Base-by-base conservation (phyloP, 64 coral and sea anemone genomes). In the Montipora efflorescens region DNA sequence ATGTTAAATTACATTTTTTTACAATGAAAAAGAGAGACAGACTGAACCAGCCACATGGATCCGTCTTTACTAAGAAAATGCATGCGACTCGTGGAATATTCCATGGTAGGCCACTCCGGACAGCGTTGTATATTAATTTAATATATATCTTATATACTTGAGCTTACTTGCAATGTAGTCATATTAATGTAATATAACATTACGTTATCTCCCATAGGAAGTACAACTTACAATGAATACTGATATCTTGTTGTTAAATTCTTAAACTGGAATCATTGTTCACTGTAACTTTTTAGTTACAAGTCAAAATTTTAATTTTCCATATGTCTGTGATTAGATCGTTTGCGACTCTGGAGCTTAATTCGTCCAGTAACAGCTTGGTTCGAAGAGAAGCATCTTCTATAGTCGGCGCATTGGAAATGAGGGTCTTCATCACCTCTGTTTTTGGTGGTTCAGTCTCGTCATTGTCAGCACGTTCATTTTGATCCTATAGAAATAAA, bases 121-220 rank as follows among this genome's bases (percentile, higher is more conserved):
- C 36, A 36, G 36, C 0, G 36, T 36, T 36, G 36, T 2, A 36
- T 36, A 36, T 36, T 36, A 36, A 36, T 36, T 36, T 36, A 36
- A 36, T 36, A 36, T 36, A 36, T 36, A 36, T 36, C 36, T 36
- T 36, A 36, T 36, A 36, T 36, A 36, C 36, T 36, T 36, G 36
- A 36, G 36, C 36, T 36, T 36, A 36, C 36, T 36, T 36, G 36
- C 36, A 36, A 36, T 6, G 11, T 57, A 57, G 6, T 57, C 11
- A 11, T 57, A 57, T 82, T 82, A 82, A 64, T 82, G 58, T 82
- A 82, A 82, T 82, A 82, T 66, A 64, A 82, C 80, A 8, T 13
- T 47, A 82, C 64, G 14, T 58, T 15, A 82, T 64, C 52, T 82
- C 13, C 58, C 80, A 82, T 18, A 18, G 58, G 80, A 36, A 82